Evolutionary conservation across 92 coral and sea anemone species (phyloP), one percentile per base, ranked within the genome.

Genomic region (Nematostella vectensis): DNA sequence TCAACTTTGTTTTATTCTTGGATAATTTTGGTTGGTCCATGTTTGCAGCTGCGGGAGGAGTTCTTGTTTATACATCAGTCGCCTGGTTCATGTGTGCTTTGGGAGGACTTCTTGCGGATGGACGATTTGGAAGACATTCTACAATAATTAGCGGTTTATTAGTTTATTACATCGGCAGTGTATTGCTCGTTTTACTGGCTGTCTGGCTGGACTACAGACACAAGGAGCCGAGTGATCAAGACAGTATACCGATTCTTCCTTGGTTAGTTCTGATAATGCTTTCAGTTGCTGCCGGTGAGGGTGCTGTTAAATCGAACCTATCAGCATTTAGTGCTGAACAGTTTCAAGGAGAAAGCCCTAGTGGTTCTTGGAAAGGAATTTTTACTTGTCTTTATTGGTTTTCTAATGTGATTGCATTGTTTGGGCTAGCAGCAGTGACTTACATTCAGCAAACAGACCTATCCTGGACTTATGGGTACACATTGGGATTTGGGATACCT

Each of bases 291-390:
- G 56, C 77, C 11, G 98, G 98, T 1, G 96, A 91, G 72, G 98
- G 98, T 13, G 96, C 93, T 4, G 77, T 77, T 22, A 87, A 81
- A 53, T 83, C 96, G 1, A 91, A 91, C 44, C 55, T 91, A 29
- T 75, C 98, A 2, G 73, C 93, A 17, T 91, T 91, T 65, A 95
- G 91, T 50, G 96, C 96, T 3, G 98, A 91, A 42, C 98, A 91
- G 31, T 72, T 91, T 20, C 69, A 69, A 38, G 71, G 83, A 26
- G 89, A 86, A 48, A 72, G 71, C 4, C 69, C 82, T 0, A 57
- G 52, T 42, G 74, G 60, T 2, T 58, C 69, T 10, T 70, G 79
- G 6, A 91, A 76, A 54, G 67, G 61, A 18, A 61, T 81, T 43
- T 91, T 91, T 58, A 86, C 73, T 65, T 86, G 80, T 51, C 86